phyloP scores from a whole-genome alignment of 2,888 invertebrate genomes.

The Oscheius sp. region DNA sequence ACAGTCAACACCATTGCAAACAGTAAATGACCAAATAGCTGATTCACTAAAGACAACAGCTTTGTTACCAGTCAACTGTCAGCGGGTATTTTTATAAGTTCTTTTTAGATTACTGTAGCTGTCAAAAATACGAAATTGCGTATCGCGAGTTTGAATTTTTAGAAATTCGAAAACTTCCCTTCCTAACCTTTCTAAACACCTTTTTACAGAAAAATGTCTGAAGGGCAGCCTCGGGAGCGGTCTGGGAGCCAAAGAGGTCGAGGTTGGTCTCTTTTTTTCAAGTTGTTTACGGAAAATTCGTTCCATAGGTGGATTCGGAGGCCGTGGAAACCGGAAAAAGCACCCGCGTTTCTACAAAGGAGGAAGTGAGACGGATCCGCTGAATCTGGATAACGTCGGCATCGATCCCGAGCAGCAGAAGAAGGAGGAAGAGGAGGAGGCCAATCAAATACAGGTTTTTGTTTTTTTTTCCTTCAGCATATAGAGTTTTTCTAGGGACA shows the following conservation, averaged over 20 bases:
- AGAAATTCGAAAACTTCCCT: no score
- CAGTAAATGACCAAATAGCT: no score
- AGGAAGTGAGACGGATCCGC: conserved; percentile 23
- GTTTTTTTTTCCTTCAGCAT: not conserved
- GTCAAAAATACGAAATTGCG: no score
- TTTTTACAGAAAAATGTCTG: no score
- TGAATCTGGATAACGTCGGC: conserved; percentile 15
- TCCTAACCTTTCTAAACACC: no score
- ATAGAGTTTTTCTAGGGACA: conserved; percentile 1
- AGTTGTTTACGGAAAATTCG: not conserved
- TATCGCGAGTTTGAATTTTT: no score
- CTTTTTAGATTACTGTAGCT: no score
- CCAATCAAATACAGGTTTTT: conserved; percentile 16
- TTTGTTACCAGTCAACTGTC: no score
- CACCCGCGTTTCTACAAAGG: conserved; percentile 17
- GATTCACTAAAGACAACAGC: no score
- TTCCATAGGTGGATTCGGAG: not conserved
- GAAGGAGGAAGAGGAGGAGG: conserved; percentile 13
- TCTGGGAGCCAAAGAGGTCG: not conserved
- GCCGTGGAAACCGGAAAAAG: not conserved
- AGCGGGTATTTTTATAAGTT: no score
- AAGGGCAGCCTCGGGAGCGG: no score
- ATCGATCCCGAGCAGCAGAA: conserved; percentile 13
- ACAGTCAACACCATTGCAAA: no score
- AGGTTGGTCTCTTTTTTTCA: not conserved